Percentiles rank a stretch among this genome's conserved stretches.
These are phyloP conservation scores for Acanthopleura granulata DNA, from an alignment of 2,888 invertebrate species.

Conservation along the genomic window DNA sequence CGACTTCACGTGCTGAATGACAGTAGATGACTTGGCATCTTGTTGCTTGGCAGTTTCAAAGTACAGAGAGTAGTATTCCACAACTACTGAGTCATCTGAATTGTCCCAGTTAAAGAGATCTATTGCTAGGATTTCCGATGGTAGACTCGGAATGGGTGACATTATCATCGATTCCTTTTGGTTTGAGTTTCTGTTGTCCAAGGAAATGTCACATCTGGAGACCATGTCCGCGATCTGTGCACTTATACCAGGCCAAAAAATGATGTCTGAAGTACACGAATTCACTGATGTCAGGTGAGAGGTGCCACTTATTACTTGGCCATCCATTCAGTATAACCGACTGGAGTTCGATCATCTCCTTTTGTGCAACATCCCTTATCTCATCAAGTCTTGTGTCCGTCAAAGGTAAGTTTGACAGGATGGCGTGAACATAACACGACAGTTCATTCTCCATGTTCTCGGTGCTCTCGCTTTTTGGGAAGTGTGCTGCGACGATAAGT, in stretches of 20 bases:
- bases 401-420: not conserved
- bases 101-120: slow-evolving; percentile 34
- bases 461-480: too few species aligned
- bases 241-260: slow-evolving; percentile 37
- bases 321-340: slow-evolving; percentile 28
- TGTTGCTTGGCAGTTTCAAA: slow-evolving; percentile 29
- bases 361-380: slow-evolving; percentile 11
- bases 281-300: slow-evolving; percentile 19
- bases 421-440: slow-evolving; percentile 23
- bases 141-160: slow-evolving; percentile 27
- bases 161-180: slow-evolving; percentile 33
- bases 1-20: slow-evolving; percentile 28
- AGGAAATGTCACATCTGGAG: slow-evolving; percentile 25
- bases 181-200: slow-evolving; percentile 29
- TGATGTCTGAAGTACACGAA: slow-evolving; percentile 27
- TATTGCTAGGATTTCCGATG: slow-evolving; percentile 34
- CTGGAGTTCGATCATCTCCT: slow-evolving; percentile 21
- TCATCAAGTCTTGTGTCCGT: slow-evolving; percentile 20
- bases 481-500: too few species aligned
- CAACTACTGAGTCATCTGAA: slow-evolving; percentile 26
- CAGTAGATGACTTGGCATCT: slow-evolving; percentile 26
- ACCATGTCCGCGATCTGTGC: slow-evolving; percentile 31
- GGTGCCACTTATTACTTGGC: slow-evolving; percentile 25
- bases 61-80: slow-evolving; percentile 30
- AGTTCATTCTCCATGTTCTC: not conserved